Conservation (phyloP, 2,113 vertebrate genomes). For the Trematocara stigmaticum region DNA sequence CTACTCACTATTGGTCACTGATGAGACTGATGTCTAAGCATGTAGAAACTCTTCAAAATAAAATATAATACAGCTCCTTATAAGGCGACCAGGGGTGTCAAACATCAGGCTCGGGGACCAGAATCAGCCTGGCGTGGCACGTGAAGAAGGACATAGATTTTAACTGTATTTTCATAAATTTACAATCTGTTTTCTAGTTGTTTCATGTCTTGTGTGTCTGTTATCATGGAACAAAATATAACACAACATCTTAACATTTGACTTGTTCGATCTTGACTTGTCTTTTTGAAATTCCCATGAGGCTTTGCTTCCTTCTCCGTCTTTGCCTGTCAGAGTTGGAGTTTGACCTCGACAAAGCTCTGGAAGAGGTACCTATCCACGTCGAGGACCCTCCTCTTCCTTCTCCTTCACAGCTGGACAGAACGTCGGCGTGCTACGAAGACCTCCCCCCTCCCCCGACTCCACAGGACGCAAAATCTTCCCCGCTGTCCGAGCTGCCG, state of each 20-base stretch:
- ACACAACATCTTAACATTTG: background rate
- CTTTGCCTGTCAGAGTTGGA: conserved; percentile 81
- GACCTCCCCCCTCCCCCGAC: conserved; percentile 25
- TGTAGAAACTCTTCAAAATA: background rate
- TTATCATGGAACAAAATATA: background rate
- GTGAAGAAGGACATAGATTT: no score
- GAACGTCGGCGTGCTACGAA: background rate
- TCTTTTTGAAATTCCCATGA: background rate
- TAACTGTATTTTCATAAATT: fast-evolving
- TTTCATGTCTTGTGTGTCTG: fast-evolving
- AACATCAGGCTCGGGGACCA: background rate
- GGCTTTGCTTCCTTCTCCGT: background rate
- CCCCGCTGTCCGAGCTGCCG: conserved; percentile 77
- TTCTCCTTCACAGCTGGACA: conserved; percentile 14
- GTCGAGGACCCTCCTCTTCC: conserved; percentile 79
- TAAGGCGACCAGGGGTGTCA: background rate
- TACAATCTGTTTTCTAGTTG: fast-evolving
- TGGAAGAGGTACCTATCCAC: conserved; percentile 92
- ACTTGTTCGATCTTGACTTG: background rate
- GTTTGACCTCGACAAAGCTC: conserved; percentile 93
- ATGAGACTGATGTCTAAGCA: background rate
- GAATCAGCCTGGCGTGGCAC: background rate
- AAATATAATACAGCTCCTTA: fast-evolving
- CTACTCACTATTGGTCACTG: fast-evolving
- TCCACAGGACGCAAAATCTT: conserved; percentile 59